Evolutionary conservation across 1,140 invertebrate species (phyloP).

Genomic region (Cotesia chilonis): DNA sequence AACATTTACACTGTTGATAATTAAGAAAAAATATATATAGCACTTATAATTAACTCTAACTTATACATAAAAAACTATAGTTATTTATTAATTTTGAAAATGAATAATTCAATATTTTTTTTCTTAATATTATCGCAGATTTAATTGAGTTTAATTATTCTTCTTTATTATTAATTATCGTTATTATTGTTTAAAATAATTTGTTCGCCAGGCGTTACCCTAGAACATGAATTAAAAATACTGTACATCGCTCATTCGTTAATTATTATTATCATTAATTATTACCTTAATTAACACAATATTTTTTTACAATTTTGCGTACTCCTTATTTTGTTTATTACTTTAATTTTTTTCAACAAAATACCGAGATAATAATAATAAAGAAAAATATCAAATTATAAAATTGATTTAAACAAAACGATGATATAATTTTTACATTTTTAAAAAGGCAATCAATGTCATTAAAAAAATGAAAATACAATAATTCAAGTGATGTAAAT

Average conservation of each 20-base stretch:
- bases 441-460: neutral
- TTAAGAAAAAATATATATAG: constrained; percentile 13
- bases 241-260: constrained; percentile 50
- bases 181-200: constrained; percentile 31
- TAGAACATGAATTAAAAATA: constrained; percentile 57
- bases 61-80: constrained; percentile 1
- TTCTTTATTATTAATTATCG: constrained; percentile 15
- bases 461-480: neutral
- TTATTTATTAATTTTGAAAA: constrained; percentile 17
- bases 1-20: neutral
- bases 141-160: constrained; percentile 1
- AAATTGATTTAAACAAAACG: neutral
- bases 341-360: constrained; percentile 34
- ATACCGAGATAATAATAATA: neutral
- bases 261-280: constrained; percentile 42
- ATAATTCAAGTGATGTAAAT: neutral
- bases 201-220: constrained; percentile 43
- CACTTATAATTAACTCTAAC: constrained; percentile 10
- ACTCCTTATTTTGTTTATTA: constrained; percentile 34
- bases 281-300: constrained; percentile 46
- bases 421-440: neutral
- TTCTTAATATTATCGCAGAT: neutral
- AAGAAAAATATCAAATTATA: neutral
- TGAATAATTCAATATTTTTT: constrained; percentile 15
- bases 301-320: constrained; percentile 46